These are phyloP conservation scores for Lithobius niger DNA, from an alignment of 1,140 invertebrate species.

Conservation along the genomic window DNA sequence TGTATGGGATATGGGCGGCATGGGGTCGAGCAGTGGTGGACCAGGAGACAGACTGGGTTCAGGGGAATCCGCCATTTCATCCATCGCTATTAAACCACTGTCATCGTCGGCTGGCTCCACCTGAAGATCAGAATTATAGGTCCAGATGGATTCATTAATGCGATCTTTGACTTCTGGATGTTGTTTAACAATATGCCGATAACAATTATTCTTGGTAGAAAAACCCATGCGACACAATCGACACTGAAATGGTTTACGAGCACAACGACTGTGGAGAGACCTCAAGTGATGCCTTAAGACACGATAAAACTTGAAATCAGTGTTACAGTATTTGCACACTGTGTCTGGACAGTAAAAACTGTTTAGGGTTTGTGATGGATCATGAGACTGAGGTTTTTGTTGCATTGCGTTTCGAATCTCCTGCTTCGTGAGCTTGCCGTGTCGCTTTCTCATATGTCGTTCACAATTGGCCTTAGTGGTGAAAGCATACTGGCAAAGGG, in stretches of 20 bases:
- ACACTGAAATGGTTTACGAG: constrained; percentile 32
- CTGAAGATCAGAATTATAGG: constrained; percentile 11
- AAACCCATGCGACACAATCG: constrained; percentile 31
- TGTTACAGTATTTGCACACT: constrained; percentile 35
- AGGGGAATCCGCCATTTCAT: constrained; percentile 6
- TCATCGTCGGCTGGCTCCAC: constrained; percentile 17
- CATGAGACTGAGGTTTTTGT: not conserved
- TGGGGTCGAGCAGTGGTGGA: constrained; percentile 1
- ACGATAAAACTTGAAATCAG: constrained; percentile 34
- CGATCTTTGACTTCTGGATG: constrained; percentile 28
- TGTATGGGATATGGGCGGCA: not conserved
- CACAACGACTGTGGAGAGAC: constrained; percentile 30
- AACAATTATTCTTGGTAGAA: constrained; percentile 34
- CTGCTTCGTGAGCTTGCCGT: constrained; percentile 65
- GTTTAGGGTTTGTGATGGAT: not conserved
- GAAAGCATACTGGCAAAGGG: constrained; percentile 86
- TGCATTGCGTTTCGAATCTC: constrained; percentile 74
- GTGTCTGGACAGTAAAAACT: constrained; percentile 23
- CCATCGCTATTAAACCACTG: constrained; percentile 10
- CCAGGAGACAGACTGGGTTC: not conserved
- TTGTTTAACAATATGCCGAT: constrained; percentile 33
- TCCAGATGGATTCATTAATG: constrained; percentile 21
- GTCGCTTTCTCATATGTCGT: constrained; percentile 54
- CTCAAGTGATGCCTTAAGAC: constrained; percentile 33
- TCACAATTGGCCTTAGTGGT: constrained; percentile 83